These are phyloP conservation scores for Aporophyla nigra DNA, from an alignment of 2,888 invertebrate genomes.

Conservation along the genomic window DNA sequence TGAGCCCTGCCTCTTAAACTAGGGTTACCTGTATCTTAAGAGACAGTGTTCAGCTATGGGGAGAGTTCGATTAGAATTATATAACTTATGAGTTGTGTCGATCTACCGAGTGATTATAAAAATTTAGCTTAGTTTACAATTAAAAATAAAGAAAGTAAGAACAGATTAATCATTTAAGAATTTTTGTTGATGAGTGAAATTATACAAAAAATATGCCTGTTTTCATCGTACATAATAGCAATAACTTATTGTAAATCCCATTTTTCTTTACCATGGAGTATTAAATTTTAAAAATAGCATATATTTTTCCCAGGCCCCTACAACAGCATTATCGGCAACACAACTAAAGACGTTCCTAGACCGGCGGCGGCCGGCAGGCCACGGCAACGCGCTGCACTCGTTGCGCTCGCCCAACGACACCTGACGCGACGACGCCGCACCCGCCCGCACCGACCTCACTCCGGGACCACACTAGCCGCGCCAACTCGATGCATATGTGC, in stretches of 20 bases:
- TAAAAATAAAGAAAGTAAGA: too few relatives aligned
- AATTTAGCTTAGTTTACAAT: too few relatives aligned
- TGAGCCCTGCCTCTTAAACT: too few relatives aligned
- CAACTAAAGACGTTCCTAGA: conserved; percentile 88
- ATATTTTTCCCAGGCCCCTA: conserved; percentile 75
- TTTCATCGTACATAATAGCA: background rate
- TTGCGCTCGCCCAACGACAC: conserved; percentile 86
- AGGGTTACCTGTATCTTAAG: too few relatives aligned
- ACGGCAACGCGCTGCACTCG: conserved; percentile 80
- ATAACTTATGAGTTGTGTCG: too few relatives aligned
- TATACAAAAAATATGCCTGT: background rate
- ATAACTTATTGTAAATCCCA: background rate
- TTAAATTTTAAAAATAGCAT: background rate
- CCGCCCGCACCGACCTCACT: conserved; percentile 34
- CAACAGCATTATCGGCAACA: conserved; percentile 78
- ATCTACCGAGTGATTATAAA: background rate
- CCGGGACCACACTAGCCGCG: conserved; percentile 33
- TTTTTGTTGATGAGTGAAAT: background rate
- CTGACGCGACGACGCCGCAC: conserved; percentile 71
- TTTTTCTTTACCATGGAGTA: background rate
- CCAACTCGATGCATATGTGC: conserved; percentile 52
- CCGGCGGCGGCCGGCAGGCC: conserved; percentile 86
- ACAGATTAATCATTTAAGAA: too few relatives aligned
- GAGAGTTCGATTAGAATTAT: too few relatives aligned
- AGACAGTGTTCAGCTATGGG: too few relatives aligned